Evolutionary conservation across 1,140 invertebrate species (phyloP), one percentile per base, ranked within the genome.

Genomic region (Drosophila micromelanica): DNA sequence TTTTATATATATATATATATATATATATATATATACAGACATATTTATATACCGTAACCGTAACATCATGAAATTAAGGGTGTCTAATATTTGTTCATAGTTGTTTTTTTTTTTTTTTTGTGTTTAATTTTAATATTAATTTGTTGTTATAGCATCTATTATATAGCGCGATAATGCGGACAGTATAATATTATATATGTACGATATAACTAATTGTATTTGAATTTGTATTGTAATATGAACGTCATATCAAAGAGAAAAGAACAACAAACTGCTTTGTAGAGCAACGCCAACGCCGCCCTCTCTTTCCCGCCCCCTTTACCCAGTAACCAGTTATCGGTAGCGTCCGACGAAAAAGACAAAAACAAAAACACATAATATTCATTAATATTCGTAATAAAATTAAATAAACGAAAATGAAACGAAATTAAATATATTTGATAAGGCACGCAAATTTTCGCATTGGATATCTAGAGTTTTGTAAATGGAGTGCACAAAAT

Each of bases 311-410:
- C 17, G 17, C 4, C 8, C 8, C 11, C 11, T 20, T 23, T 43
- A 43, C 43, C 43, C 48, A 43, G 38, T 54, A 56, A 40, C 20
- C 32, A 63, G 37, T 20, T 57, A 63, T 20, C 57, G 27, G 37
- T 12, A 55, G 43, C 30, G 38, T 51, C 15, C 37, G 63, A 59
- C 32, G 8, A 54, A 54, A 43, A 35, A 43, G 2, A 17, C n/a
- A 17, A 17, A 17, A 54, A 35, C 48, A 51, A 43, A 32, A 59
- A 3, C 7, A 40, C 13, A 20, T 11, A 35, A 17, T 55, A 63
- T 68, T 67, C 38, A 69, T 67, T 40, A 62, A 42, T 56, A 69
- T 69, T 61, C 56, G 13, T 55, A 73, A 73, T 73, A 73, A 73
- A 73, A 12, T 62, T 37, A 73, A 69, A n/a, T 46, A 72, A 59